Evolutionary conservation across 1,140 invertebrate genomes (phyloP), one percentile per base, ranked within the genome.

Genomic region (Gonioctena quinquepunctata): DNA sequence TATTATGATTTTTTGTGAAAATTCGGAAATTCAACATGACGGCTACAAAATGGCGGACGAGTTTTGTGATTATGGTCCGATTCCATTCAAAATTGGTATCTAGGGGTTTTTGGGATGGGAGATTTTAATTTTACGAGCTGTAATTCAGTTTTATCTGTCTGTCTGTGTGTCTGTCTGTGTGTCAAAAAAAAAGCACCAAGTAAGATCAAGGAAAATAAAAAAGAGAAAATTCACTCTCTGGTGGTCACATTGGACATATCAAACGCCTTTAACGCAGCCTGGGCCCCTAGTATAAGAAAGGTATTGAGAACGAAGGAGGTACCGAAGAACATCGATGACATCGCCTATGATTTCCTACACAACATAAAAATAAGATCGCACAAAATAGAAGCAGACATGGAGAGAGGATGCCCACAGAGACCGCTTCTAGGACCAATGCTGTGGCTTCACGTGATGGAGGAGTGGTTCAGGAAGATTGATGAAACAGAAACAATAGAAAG

Each of bases 341-440:
- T 72, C 2, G 18, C 19, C 3, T 21, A 16, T n/a, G 62, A 63
- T 11, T 74, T 74, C 42, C 13, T 71, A 1, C 7, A 22, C 1
- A 25, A 72, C 16, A 63, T 66, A 21, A 61, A 60, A 13, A 65
- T 74, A 18, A 67, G n/a, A 1, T 52, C 56, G 4, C 66, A 68
- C 52, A 48, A 11, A 8, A 52, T 73, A 13, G 68, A 49, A 0
- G 50, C 22, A 23, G 3, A 27, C 1, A 66, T 68, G 11, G 26
- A 60, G 4, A 69, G 59, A 52, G 78, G 78, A 7, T 78, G 78
- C 27, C 75, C 73, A 7, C 72, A 79, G 60, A 77, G 77, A 0
- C 70, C 60, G 4, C 63, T 73, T 13, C 59, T 78, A 5, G 75
- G 75, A 0, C 75, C 76, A 0, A 50, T 48, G 3, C 56, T 75